These are phyloP conservation scores for Poecilia gillii DNA, from an alignment of 2,797 vertebrate genomes.

Conservation along the genomic window DNA sequence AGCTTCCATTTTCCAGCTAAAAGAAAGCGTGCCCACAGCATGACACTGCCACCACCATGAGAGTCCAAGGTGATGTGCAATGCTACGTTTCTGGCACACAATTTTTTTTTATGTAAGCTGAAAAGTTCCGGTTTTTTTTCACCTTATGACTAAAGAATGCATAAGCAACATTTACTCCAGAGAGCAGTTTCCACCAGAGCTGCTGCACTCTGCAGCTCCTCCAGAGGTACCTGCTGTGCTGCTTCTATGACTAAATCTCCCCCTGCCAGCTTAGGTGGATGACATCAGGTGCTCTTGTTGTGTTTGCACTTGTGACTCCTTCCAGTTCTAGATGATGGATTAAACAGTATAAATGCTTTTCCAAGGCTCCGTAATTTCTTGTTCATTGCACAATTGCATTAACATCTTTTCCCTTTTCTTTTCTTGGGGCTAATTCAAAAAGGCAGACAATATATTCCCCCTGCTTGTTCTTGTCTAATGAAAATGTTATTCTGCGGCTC, in stretches of 20 bases:
- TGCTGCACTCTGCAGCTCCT: not conserved
- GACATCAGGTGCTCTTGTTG: not conserved
- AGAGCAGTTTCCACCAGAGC: not conserved
- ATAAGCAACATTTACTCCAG: not conserved
- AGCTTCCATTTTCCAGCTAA: not conserved
- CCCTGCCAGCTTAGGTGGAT: not conserved
- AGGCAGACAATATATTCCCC: slow-evolving; percentile 42
- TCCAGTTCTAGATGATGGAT: not conserved
- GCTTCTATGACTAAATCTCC: not conserved
- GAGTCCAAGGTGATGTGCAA: not conserved
- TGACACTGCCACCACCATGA: not conserved
- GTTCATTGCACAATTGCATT: slow-evolving; percentile 31
- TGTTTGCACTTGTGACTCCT: not conserved
- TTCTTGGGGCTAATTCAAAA: slow-evolving; percentile 5
- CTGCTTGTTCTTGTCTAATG: slow-evolving; percentile 39
- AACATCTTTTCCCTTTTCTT: slow-evolving; percentile 21
- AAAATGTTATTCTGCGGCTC: slow-evolving; percentile 74
- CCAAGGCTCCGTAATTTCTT: slow-evolving; percentile 19
- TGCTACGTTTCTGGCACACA: not conserved
- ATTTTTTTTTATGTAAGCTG: not conserved
- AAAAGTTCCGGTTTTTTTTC: not conserved
- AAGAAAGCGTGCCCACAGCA: not conserved
- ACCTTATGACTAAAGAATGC: not conserved
- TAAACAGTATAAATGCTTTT: not conserved
- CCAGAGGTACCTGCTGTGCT: not conserved